Conservation (phyloP, 2,113 vertebrate species). For the Papio anubis region DNA sequence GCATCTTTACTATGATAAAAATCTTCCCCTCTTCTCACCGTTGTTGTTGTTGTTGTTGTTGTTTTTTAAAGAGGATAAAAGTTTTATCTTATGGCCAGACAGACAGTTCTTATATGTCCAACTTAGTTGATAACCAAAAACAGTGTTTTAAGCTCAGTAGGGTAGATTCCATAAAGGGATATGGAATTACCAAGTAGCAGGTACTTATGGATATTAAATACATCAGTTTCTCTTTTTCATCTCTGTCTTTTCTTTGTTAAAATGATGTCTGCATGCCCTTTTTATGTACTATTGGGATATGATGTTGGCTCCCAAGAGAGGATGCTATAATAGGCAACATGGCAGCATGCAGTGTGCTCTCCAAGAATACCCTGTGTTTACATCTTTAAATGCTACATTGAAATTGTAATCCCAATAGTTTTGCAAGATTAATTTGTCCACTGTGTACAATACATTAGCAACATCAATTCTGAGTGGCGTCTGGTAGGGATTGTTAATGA, state of each 20-base stretch:
- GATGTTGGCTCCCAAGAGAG: not conserved
- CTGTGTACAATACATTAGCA: not conserved
- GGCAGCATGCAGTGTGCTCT: not conserved
- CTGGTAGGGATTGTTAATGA: not conserved
- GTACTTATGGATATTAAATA: not conserved
- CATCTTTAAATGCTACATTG: not conserved
- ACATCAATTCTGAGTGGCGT: not conserved
- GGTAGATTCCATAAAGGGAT: not conserved
- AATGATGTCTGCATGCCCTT: not conserved
- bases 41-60: not conserved
- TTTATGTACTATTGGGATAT: not conserved
- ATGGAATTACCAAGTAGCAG: not conserved
- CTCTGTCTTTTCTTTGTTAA: not conserved
- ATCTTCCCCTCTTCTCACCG: not conserved
- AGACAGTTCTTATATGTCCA: not conserved
- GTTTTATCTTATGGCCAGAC: not conserved
- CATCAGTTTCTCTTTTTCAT: not conserved
- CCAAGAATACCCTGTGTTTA: not conserved
- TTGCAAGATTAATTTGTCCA: conserved; percentile 13
- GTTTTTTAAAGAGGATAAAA: not conserved
- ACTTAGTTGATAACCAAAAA: not conserved
- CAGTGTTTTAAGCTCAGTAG: not conserved
- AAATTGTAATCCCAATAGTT: not conserved
- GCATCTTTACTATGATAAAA: not conserved
- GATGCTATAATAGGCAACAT: not conserved